Conservation (phyloP, 2,113 vertebrate genomes). For the Brienomyrus brachyistius region DNA sequence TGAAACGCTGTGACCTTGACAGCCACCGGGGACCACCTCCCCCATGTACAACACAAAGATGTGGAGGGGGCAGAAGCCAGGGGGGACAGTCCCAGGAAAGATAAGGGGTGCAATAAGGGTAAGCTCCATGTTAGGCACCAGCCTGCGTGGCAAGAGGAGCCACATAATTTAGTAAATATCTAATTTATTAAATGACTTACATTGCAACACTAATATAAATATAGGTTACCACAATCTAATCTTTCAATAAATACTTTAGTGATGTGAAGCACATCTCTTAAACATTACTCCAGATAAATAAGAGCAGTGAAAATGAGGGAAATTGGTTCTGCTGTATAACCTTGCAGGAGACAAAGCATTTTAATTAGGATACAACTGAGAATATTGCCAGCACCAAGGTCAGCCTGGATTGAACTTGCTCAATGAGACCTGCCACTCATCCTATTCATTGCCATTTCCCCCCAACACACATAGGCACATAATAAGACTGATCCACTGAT, state of each 20-base stretch:
- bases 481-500: neutral
- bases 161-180: neutral
- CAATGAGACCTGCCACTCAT: neutral
- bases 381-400: neutral
- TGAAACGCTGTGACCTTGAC: slow-evolving; percentile 32
- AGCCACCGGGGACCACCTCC: slow-evolving; percentile 27
- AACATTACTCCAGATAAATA: neutral
- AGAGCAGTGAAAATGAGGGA: neutral
- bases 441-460: neutral
- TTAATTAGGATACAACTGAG: neutral
- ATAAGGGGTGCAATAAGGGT: neutral
- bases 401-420: neutral
- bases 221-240: neutral
- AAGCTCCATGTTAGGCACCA: neutral
- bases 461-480: neutral
- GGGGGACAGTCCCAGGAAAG: neutral
- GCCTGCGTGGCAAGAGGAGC: neutral
- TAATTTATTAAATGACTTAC: neutral
- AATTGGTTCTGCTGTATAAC: neutral
- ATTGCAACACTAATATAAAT: neutral
- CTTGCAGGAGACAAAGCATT: neutral
- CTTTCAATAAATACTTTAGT: neutral
- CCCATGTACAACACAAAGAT: slow-evolving; percentile 17
- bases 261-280: neutral
- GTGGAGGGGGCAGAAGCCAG: slow-evolving; percentile 5